Evolutionary conservation across 2,888 invertebrate species (phyloP).

Genomic region (Heliconius erato): DNA sequence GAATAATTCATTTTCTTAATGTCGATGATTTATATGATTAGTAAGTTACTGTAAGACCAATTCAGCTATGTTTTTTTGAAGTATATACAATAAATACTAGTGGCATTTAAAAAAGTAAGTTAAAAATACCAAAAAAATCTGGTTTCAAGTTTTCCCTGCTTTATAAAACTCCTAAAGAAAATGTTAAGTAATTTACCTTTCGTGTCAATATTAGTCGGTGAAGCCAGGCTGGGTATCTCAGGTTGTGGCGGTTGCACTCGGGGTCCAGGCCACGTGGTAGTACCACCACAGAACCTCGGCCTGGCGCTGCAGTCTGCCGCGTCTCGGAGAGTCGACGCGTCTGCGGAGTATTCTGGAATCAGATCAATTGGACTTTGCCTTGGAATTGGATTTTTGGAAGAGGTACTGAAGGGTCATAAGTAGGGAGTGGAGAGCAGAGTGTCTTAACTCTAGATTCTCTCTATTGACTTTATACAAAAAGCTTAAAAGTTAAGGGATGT

Average conservation of each 20-base stretch:
- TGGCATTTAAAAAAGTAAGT: neutral
- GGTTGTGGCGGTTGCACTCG: slow-evolving; percentile 79
- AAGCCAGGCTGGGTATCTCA: slow-evolving; percentile 76
- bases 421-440: neutral
- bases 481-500: too few relatives aligned
- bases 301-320: slow-evolving; percentile 83
- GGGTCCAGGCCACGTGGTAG: slow-evolving; percentile 85
- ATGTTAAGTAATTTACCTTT: slow-evolving; percentile 70
- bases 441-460: neutral
- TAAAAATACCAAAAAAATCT: neutral
- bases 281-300: slow-evolving; percentile 86
- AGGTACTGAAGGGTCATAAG: neutral
- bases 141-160: neutral
- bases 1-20: neutral
- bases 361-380: slow-evolving; percentile 46
- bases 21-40: neutral
- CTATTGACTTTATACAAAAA: too few relatives aligned
- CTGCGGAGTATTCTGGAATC: slow-evolving; percentile 78
- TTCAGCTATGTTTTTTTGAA: too few relatives aligned
- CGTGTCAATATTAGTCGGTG: slow-evolving; percentile 79
- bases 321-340: slow-evolving; percentile 80
- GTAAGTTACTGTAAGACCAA: neutral
- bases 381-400: slow-evolving; percentile 1
- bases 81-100: neutral
- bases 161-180: neutral